These are phyloP conservation scores for Apomyelois bistriatella DNA, from an alignment of 2,888 invertebrate species.

Conservation along the genomic window DNA sequence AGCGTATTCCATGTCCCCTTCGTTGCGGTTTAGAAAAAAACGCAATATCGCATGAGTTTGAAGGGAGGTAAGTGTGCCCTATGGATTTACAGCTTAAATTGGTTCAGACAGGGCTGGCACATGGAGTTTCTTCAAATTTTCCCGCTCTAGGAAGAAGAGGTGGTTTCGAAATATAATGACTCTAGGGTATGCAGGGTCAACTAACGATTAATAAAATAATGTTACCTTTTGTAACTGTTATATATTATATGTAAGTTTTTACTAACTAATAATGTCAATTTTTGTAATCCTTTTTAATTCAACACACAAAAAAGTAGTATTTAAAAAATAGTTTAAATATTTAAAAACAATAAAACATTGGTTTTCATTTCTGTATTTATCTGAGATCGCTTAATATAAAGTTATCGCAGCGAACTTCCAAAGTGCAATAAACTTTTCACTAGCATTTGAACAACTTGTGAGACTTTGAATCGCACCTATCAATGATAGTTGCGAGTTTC, in stretches of 20 bases:
- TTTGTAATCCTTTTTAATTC: too few species aligned
- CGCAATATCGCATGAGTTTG: constrained; percentile 75
- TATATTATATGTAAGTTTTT: too few species aligned
- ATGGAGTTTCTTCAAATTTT: constrained; percentile 39
- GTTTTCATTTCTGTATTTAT: too few species aligned
- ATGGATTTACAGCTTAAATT: constrained; percentile 76
- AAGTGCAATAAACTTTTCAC: constrained; percentile 13
- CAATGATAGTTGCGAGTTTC: constrained; percentile 1
- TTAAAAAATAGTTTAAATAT: too few species aligned
- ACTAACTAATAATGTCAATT: too few species aligned
- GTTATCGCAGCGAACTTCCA: not conserved
- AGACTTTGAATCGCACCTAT: constrained; percentile 22
- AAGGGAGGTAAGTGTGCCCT: constrained; percentile 73
- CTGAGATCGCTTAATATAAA: not conserved
- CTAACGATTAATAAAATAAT: too few species aligned
- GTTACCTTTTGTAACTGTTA: too few species aligned
- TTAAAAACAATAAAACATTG: too few species aligned
- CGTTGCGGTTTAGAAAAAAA: constrained; percentile 67
- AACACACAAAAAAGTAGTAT: too few species aligned
- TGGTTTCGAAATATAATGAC: too few species aligned
- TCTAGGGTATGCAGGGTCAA: too few species aligned
- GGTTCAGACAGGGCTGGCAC: constrained; percentile 64
- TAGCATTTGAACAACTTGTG: constrained; percentile 29
- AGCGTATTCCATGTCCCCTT: constrained; percentile 40
- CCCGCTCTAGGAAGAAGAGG: too few species aligned